These are phyloP conservation scores for Pachypeltis micranthus DNA, from an alignment of 1,140 invertebrate species.

Conservation along the genomic window DNA sequence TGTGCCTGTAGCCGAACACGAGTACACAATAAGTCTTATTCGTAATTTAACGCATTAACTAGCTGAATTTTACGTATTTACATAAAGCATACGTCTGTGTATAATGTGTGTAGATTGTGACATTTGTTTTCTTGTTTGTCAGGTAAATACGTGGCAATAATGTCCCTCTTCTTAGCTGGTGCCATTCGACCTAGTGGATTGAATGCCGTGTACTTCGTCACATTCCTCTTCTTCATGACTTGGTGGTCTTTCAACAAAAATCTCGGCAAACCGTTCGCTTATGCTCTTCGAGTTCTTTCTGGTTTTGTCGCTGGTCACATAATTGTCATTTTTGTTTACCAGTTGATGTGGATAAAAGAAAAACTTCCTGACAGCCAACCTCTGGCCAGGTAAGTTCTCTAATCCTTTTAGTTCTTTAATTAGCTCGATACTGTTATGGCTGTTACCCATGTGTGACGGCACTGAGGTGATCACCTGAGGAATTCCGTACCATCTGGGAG, in stretches of 20 bases:
- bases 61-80: background rate
- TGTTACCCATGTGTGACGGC: too few relatives aligned
- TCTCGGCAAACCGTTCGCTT: conserved; percentile 55
- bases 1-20: too few relatives aligned
- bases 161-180: conserved; percentile 61
- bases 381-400: conserved; percentile 49
- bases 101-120: background rate
- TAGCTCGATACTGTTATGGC: too few relatives aligned
- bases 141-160: conserved; percentile 57
- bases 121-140: conserved; percentile 34
- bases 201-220: conserved; percentile 70
- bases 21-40: too few relatives aligned
- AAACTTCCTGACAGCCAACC: conserved; percentile 52
- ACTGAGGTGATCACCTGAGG: too few relatives aligned
- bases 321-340: conserved; percentile 65
- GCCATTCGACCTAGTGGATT: conserved; percentile 64
- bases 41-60: too few relatives aligned
- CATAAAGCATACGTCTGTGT: background rate
- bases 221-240: conserved; percentile 72
- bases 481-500: too few relatives aligned
- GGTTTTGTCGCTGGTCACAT: conserved; percentile 65
- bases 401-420: too few relatives aligned
- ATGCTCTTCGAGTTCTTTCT: conserved; percentile 57
- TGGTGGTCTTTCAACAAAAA: conserved; percentile 78
- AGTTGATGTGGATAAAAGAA: conserved; percentile 71